Conservation (phyloP, 2,797 vertebrate genomes). For the Serranus cabrilla region DNA sequence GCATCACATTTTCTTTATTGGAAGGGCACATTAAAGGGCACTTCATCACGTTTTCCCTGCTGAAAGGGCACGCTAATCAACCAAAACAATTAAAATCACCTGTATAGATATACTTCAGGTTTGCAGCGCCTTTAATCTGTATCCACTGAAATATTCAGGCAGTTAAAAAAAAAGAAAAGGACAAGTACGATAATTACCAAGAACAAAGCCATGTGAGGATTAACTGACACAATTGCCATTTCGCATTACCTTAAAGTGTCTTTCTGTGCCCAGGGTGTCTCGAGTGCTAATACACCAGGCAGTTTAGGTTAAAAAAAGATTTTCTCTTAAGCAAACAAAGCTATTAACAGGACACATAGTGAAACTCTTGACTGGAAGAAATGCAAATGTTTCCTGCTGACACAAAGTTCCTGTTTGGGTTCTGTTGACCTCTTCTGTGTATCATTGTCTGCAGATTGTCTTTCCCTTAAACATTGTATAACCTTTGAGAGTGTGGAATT, state of each 20-base stretch:
- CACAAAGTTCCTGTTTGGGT: not conserved
- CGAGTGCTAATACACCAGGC: not conserved
- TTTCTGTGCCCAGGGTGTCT: not conserved
- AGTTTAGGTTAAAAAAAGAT: not conserved
- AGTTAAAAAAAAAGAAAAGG: conserved; percentile 6
- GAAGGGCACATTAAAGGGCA: too few relatives aligned
- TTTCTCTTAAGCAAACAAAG: not conserved
- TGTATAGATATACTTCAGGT: not conserved
- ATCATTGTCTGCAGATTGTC: not conserved
- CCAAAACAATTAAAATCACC: not conserved
- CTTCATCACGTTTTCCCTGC: too few relatives aligned
- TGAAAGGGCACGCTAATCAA: not conserved
- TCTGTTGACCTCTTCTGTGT: not conserved
- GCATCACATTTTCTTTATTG: too few relatives aligned
- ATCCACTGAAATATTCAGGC: conserved; percentile 4
- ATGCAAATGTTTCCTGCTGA: not conserved
- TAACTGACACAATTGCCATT: not conserved
- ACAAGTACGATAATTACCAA: not conserved
- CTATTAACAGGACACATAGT: conserved; percentile 12
- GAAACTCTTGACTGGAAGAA: conserved; percentile 1
- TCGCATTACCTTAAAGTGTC: not conserved
- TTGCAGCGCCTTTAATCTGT: not conserved
- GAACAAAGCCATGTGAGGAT: not conserved
- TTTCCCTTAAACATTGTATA: not conserved
- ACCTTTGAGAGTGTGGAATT: not conserved